These are phyloP conservation scores for Danaus plexippus DNA, from an alignment of 1,140 invertebrate genomes.

Conservation along the genomic window DNA sequence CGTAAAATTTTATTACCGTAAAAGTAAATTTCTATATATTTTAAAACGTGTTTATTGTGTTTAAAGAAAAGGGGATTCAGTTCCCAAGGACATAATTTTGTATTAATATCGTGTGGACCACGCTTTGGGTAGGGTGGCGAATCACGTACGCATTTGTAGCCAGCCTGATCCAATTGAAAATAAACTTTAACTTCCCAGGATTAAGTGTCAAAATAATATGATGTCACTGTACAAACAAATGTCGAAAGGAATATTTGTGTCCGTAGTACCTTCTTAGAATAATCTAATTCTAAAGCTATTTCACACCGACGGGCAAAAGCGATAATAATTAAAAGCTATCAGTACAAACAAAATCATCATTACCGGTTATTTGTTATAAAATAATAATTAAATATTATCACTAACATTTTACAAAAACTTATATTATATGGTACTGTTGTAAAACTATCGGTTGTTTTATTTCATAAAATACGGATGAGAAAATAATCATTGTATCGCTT, in stretches of 20 bases:
- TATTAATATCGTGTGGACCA: slow-evolving; percentile 35
- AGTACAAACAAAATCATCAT: too few relatives aligned
- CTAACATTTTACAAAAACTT: not conserved
- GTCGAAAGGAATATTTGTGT: slow-evolving; percentile 22
- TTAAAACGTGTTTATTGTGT: slow-evolving; percentile 39
- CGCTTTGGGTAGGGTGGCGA: slow-evolving; percentile 32
- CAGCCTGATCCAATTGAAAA: slow-evolving; percentile 13
- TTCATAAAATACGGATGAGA: too few relatives aligned
- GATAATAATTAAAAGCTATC: slow-evolving; percentile 2
- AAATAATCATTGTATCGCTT: not conserved
- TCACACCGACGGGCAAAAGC: slow-evolving; percentile 14
- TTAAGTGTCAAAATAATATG: slow-evolving; percentile 23
- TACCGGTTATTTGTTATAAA: too few relatives aligned
- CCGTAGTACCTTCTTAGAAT: slow-evolving; percentile 38
- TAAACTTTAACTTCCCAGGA: not conserved
- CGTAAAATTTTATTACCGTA: slow-evolving; percentile 30
- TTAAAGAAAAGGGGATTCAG: slow-evolving; percentile 31
- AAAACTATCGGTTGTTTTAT: not conserved
- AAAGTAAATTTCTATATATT: slow-evolving; percentile 37
- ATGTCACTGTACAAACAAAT: slow-evolving; percentile 14
- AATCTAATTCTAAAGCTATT: slow-evolving; percentile 14
- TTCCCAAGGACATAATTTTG: slow-evolving; percentile 56
- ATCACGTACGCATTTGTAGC: slow-evolving; percentile 31
- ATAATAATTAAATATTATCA: too few relatives aligned
- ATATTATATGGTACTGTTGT: not conserved